A percentile compares a stretch with the other conserved stretches of the same genome.
phyloP scores from a whole-genome alignment of 2,888 invertebrate genomes.

The Chrysolina haemoptera region DNA sequence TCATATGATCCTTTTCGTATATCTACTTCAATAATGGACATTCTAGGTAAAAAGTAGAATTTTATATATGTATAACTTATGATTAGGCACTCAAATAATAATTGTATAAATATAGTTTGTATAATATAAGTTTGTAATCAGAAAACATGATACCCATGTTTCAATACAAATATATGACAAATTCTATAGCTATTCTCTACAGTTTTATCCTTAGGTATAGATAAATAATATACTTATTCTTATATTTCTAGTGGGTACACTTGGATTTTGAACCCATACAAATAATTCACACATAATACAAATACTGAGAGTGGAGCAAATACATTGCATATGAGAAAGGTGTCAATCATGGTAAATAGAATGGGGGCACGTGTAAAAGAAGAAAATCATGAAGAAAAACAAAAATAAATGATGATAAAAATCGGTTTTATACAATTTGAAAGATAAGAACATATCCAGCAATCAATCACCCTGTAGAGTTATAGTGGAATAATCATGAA shows the following conservation, averaged over 20 bases:
- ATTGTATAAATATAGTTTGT: constrained; percentile 65
- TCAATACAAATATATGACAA: constrained; percentile 65
- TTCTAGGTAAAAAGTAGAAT: constrained; percentile 35
- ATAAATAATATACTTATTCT: constrained; percentile 61
- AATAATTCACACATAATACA: constrained; percentile 66
- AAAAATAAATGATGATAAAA: no score
- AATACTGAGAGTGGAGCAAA: constrained; percentile 68
- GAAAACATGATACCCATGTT: constrained; percentile 62
- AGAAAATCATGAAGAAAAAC: not conserved
- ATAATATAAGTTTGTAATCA: constrained; percentile 57
- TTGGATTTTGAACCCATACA: constrained; percentile 54
- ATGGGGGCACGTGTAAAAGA: constrained; percentile 3
- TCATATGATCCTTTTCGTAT: not conserved
- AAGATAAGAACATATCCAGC: no score
- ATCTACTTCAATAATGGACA: constrained; percentile 2
- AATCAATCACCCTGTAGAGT: no score
- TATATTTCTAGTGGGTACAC: constrained; percentile 51
- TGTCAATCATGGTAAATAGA: constrained; percentile 29
- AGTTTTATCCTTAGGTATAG: constrained; percentile 58
- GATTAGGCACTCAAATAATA: constrained; percentile 68
- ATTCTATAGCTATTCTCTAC: constrained; percentile 57
- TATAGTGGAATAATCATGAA: no score
- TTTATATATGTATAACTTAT: constrained; percentile 58
- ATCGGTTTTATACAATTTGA: no score
- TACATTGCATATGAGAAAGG: constrained; percentile 54